phyloP scores from a whole-genome alignment of 92 coral and sea anemone species.

The Phymanthus crucifer region DNA sequence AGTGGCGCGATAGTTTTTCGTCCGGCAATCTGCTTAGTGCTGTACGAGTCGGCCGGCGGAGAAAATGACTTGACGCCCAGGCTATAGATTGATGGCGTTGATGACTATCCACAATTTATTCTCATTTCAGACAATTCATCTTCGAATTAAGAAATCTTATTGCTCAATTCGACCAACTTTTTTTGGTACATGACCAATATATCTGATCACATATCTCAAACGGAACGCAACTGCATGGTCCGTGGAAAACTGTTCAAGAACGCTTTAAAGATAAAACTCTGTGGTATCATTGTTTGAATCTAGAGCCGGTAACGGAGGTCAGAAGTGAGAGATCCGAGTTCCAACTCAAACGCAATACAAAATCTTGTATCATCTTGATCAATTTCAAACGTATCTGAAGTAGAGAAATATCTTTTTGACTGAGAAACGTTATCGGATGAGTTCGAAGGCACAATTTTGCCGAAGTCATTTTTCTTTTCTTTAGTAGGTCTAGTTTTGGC shows the following conservation, averaged over 20 bases:
- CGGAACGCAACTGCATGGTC: neutral
- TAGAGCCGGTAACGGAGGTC: neutral
- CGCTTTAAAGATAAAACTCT: neutral
- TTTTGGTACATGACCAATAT: no score
- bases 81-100: neutral
- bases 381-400: no score
- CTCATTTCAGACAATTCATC: no score
- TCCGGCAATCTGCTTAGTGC: neutral
- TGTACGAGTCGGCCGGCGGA: neutral
- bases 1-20: neutral
- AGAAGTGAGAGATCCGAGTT: slow-evolving; percentile 7
- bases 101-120: no score
- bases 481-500: no score
- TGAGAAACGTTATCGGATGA: no score
- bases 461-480: no score
- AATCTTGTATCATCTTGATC: neutral
- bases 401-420: no score
- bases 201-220: neutral
- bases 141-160: no score
- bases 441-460: no score
- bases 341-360: neutral
- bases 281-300: neutral
- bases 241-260: neutral
- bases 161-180: no score
- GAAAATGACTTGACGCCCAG: neutral